A percentile compares a stretch with the other conserved stretches of the same genome.
These are phyloP conservation scores for Blennius ocellaris DNA, from an alignment of 2,113 vertebrate genomes.

Conservation along the genomic window DNA sequence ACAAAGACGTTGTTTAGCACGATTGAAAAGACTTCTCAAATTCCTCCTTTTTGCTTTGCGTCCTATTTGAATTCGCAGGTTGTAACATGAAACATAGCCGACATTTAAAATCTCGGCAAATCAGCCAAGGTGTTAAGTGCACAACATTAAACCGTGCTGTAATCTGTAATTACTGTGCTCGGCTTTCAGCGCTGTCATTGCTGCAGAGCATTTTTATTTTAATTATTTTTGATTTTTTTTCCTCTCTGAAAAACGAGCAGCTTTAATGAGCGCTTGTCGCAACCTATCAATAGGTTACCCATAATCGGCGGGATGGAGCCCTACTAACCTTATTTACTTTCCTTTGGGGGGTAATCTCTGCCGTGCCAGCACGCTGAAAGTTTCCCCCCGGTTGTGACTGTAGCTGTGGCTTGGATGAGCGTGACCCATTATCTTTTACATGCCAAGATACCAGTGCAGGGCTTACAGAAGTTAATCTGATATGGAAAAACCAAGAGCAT, in stretches of 20 bases:
- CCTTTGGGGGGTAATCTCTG: conserved; percentile 48
- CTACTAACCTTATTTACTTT: conserved; percentile 61
- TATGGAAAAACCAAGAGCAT: conserved; percentile 53
- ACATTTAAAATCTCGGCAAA: conserved; percentile 49
- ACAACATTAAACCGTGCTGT: conserved; percentile 28
- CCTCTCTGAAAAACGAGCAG: conserved; percentile 16
- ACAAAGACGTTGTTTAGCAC: conserved; percentile 4
- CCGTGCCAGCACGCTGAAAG: conserved; percentile 17
- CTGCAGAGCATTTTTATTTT: not conserved
- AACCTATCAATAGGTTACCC: conserved; percentile 55
- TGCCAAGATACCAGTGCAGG: conserved; percentile 53
- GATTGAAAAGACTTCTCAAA: conserved; percentile 6
- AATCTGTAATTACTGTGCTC: conserved; percentile 55
- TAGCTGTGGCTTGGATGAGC: conserved; percentile 37
- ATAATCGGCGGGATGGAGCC: conserved; percentile 53
- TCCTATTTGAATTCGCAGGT: conserved; percentile 27
- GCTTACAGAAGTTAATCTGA: conserved; percentile 65
- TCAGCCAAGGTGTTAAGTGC: conserved; percentile 47
- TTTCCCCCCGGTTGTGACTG: conserved; percentile 31
- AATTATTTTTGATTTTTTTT: too few relatives aligned
- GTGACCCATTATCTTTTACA: conserved; percentile 55
- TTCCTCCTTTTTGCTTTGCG: conserved; percentile 1
- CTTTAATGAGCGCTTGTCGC: conserved; percentile 26
- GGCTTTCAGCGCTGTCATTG: conserved; percentile 14
- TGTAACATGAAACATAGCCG: conserved; percentile 19